Evolutionary conservation across 2,888 invertebrate genomes (phyloP).

Genomic region (Pycnomerus fuliginosus): DNA sequence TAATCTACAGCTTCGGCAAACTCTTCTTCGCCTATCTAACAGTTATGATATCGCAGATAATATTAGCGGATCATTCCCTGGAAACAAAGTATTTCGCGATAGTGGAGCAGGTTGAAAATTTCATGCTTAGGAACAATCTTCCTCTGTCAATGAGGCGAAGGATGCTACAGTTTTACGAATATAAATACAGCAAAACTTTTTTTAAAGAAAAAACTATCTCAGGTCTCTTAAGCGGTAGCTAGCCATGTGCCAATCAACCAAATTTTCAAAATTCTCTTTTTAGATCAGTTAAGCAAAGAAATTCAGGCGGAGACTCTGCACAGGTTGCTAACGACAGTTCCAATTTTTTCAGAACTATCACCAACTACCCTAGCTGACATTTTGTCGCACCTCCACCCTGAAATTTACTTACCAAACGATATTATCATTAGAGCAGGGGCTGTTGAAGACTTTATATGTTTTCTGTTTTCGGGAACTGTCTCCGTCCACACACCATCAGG

Average conservation of each 20-base stretch:
- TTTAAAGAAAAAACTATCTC: slow-evolving; percentile 50
- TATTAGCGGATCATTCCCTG: slow-evolving; percentile 36
- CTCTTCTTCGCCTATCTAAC: slow-evolving; percentile 32
- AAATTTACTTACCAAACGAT: not conserved
- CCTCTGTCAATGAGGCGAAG: slow-evolving; percentile 46
- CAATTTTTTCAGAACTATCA: not conserved
- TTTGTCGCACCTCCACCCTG: not conserved
- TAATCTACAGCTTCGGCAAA: too few species aligned
- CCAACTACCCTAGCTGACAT: not conserved
- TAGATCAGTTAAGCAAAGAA: not conserved
- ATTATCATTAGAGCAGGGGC: slow-evolving; percentile 41
- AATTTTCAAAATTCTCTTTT: too few species aligned
- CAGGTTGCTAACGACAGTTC: not conserved
- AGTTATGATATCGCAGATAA: slow-evolving; percentile 44
- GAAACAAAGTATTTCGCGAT: slow-evolving; percentile 50
- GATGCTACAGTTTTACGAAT: slow-evolving; percentile 48
- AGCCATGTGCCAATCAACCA: slow-evolving; percentile 7
- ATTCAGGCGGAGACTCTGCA: not conserved
- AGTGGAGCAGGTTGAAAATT: slow-evolving; percentile 50
- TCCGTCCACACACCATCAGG: not conserved
- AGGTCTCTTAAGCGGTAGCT: slow-evolving; percentile 25
- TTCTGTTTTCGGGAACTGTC: not conserved
- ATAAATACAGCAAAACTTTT: slow-evolving; percentile 50
- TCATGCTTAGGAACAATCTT: slow-evolving; percentile 49
- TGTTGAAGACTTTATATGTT: not conserved